Conservation (phyloP, 1,140 invertebrate species). For the Ips nitidus region DNA sequence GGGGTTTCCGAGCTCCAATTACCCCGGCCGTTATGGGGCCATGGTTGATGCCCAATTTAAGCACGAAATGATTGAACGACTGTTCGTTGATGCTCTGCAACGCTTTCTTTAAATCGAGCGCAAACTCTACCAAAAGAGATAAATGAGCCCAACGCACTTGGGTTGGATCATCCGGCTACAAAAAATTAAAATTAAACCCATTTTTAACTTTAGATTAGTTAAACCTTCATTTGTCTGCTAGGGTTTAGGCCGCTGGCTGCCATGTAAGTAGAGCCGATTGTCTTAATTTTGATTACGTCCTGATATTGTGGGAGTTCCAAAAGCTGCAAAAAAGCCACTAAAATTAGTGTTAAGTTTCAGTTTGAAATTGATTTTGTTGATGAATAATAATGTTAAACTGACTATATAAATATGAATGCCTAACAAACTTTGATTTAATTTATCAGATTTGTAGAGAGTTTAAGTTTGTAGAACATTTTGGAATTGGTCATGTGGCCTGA, state of each 20-base stretch:
- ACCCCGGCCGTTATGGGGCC: constrained; percentile 93
- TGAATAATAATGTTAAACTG: too few species aligned
- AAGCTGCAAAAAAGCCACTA: constrained; percentile 61
- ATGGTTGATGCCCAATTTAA: constrained; percentile 95
- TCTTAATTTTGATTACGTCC: constrained; percentile 96
- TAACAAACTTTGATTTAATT: too few species aligned
- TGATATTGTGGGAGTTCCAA: constrained; percentile 81
- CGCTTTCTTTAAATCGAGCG: constrained; percentile 84
- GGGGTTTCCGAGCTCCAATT: constrained; percentile 91
- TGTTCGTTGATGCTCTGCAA: constrained; percentile 91
- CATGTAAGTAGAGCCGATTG: constrained; percentile 97
- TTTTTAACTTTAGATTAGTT: constrained; percentile 5
- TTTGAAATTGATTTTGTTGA: too few species aligned
- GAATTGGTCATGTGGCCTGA: too few species aligned
- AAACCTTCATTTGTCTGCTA: constrained; percentile 65
- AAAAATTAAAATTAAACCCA: constrained; percentile 12
- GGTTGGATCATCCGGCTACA: constrained; percentile 67
- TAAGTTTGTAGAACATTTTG: too few species aligned
- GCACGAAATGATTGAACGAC: constrained; percentile 93
- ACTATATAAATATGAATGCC: too few species aligned
- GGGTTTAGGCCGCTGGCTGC: constrained; percentile 89
- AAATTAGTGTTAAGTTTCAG: too few species aligned
- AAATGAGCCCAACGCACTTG: constrained; percentile 82
- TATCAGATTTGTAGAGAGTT: too few species aligned
- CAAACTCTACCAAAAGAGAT: constrained; percentile 84